Evolutionary conservation across 2,888 invertebrate genomes (phyloP).

Genomic region (Hermodice carunculata): DNA sequence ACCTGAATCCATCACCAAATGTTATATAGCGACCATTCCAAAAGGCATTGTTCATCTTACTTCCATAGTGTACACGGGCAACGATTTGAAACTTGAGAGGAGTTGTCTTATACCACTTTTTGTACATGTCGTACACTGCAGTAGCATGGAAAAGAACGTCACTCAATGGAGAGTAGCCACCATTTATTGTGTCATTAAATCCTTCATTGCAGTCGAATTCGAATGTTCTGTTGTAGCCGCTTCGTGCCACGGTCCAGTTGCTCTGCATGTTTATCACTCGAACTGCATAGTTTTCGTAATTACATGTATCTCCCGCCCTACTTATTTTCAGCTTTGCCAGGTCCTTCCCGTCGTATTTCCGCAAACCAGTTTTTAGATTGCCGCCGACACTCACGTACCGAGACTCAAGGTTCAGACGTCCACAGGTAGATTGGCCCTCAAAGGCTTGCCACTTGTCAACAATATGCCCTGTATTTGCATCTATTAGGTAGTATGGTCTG

Average conservation of each 20-base stretch:
- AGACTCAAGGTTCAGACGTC: background rate
- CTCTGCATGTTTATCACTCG: too few species aligned
- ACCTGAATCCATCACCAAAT: background rate
- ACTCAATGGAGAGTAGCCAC: background rate
- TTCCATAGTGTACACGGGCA: slow-evolving; percentile 3
- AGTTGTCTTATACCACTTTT: background rate
- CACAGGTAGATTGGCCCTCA: too few species aligned
- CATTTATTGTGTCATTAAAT: background rate
- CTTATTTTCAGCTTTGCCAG: slow-evolving; percentile 6
- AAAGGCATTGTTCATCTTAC: slow-evolving; percentile 8
- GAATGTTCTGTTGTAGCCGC: background rate
- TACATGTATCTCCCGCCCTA: background rate
- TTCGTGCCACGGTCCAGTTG: too few species aligned
- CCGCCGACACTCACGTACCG: slow-evolving; percentile 3
- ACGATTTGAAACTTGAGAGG: too few species aligned
- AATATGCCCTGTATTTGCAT: background rate
- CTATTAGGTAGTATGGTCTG: background rate
- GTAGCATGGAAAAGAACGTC: background rate
- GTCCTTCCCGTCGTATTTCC: background rate
- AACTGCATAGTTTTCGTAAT: background rate
- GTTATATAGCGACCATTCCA: slow-evolving; percentile 10
- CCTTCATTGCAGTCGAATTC: background rate
- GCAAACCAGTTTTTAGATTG: background rate
- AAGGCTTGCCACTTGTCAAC: background rate
- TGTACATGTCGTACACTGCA: background rate